Evolutionary conservation across 2,797 vertebrate genomes (phyloP).

Genomic region (Esox masquinongy): DNA sequence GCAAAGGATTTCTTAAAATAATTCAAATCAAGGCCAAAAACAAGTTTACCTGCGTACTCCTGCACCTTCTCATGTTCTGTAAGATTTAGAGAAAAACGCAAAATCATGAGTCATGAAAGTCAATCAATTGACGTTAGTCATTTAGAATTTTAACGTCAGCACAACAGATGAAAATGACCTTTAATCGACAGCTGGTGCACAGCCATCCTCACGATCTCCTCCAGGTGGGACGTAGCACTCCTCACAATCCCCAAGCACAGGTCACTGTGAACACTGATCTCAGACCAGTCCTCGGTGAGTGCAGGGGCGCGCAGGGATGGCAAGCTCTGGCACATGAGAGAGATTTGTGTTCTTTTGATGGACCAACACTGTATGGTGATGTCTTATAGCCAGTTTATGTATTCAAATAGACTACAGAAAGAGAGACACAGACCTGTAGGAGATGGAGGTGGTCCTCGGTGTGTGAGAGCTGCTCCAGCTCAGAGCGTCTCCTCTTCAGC

Average conservation of each 20-base stretch:
- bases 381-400: background rate
- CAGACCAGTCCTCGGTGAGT: conserved; percentile 42
- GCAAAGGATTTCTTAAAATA: background rate
- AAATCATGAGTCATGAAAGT: background rate
- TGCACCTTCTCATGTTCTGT: conserved; percentile 66
- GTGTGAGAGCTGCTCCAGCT: conserved; percentile 62
- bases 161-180: conserved; percentile 47
- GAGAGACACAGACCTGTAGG: conserved; percentile 54
- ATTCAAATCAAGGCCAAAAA: background rate
- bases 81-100: conserved; percentile 13
- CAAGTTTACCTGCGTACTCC: conserved; percentile 63
- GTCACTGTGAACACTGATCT: conserved; percentile 51
- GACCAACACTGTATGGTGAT: background rate
- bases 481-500: conserved; percentile 53
- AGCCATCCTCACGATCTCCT: conserved; percentile 47
- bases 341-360: background rate
- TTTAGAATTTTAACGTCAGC: background rate
- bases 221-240: conserved; percentile 39
- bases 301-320: conserved; percentile 41
- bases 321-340: conserved; percentile 52
- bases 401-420: background rate
- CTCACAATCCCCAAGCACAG: conserved; percentile 60
- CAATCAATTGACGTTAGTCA: background rate
- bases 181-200: conserved; percentile 48
- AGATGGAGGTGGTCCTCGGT: conserved; percentile 68